Percentiles rank a stretch among this genome's conserved stretches.
Evolutionary conservation across 2,113 vertebrate genomes (phyloP).

Genomic region (Petromus typicus): DNA sequence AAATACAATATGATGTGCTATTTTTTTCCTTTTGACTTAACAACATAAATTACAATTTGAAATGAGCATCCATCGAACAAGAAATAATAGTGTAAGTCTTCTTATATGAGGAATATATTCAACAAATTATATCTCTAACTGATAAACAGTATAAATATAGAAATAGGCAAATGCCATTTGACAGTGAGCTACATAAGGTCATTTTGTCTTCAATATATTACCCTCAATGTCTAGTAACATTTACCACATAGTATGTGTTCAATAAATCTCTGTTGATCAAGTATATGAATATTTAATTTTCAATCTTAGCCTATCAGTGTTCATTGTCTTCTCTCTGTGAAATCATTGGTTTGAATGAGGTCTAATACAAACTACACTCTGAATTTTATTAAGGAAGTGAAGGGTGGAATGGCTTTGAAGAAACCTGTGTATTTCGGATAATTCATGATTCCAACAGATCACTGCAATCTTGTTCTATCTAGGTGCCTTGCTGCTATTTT

Average conservation of each 20-base stretch:
- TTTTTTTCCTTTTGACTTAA: conserved; percentile 62
- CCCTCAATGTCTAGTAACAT: not conserved
- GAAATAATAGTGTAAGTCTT: not conserved
- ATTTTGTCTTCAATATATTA: not conserved
- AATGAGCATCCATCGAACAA: not conserved
- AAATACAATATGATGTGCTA: conserved; percentile 53
- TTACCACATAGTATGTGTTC: not conserved
- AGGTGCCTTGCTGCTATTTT: not conserved
- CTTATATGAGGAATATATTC: not conserved
- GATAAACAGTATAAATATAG: not conserved
- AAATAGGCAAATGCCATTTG: not conserved
- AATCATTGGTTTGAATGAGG: not conserved
- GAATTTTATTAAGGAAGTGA: not conserved
- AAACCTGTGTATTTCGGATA: not conserved
- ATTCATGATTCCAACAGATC: not conserved
- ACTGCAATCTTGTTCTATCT: not conserved
- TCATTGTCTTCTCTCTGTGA: not conserved
- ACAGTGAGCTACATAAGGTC: not conserved
- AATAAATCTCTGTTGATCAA: not conserved
- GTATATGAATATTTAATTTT: not conserved
- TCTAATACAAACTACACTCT: not conserved
- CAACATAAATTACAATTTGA: conserved; percentile 40
- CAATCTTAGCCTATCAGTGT: not conserved
- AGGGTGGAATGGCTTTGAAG: not conserved
- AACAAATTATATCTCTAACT: not conserved